These are phyloP conservation scores for Acanthaster planci DNA, from an alignment of 35 echinoderm and acorn worm species.

Conservation along the genomic window DNA sequence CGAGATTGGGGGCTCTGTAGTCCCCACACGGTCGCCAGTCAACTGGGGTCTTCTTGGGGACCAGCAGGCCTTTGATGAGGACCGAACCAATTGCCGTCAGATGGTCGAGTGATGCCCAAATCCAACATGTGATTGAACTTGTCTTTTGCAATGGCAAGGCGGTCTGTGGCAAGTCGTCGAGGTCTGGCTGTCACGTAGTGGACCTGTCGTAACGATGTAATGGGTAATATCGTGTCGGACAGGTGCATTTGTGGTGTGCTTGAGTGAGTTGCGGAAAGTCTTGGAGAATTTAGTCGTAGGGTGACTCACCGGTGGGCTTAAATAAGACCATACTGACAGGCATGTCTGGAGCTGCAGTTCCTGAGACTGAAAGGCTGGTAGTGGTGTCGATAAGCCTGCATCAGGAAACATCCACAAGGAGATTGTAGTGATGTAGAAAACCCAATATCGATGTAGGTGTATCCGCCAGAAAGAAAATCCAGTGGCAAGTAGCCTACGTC, in stretches of 20 bases:
- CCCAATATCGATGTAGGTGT: constrained; percentile 43
- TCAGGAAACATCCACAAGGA: constrained; percentile 33
- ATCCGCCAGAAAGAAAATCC: constrained; percentile 56
- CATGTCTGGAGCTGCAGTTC: background rate
- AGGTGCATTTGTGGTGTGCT: constrained; percentile 11
- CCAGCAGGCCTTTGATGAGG: constrained; percentile 55
- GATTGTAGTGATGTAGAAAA: constrained; percentile 34
- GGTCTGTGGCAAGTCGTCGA: constrained; percentile 35
- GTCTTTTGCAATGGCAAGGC: constrained; percentile 23
- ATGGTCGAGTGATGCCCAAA: constrained; percentile 50
- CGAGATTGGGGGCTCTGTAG: constrained; percentile 37
- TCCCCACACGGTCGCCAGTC: constrained; percentile 59
- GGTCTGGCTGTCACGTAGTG: constrained; percentile 37
- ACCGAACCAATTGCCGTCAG: constrained; percentile 49
- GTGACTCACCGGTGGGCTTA: background rate
- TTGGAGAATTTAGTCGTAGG: background rate
- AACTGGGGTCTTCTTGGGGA: constrained; percentile 42
- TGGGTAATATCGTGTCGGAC: constrained; percentile 53
- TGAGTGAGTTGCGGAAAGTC: background rate
- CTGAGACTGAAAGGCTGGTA: background rate
- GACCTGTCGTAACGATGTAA: constrained; percentile 53
- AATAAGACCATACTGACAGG: background rate
- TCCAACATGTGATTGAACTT: constrained; percentile 72
- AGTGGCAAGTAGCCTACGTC: constrained; percentile 40
- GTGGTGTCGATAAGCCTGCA: constrained; percentile 38